Conservation (phyloP, 2,888 invertebrate species). For the Synanthedon andrenaeformis region DNA sequence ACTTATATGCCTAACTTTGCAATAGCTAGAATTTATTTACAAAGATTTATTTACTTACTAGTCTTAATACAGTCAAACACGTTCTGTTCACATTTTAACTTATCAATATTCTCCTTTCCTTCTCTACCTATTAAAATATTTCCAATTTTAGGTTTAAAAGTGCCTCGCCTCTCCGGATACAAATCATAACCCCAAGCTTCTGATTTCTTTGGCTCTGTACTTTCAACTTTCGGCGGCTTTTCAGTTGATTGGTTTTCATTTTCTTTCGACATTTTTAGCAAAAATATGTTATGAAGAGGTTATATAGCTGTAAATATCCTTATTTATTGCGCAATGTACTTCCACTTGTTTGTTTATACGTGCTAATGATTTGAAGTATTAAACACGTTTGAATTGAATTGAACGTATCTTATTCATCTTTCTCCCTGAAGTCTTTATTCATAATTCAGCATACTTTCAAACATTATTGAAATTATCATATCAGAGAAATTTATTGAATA, state of each 20-base stretch:
- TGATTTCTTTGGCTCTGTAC: slow-evolving; percentile 17
- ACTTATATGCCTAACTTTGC: no score
- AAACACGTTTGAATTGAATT: no score
- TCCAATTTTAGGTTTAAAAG: slow-evolving; percentile 65
- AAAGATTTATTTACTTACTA: slow-evolving; percentile 56
- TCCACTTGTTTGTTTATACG: background rate
- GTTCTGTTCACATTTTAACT: slow-evolving; percentile 83
- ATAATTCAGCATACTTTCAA: no score
- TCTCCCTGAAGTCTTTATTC: no score
- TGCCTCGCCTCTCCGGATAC: slow-evolving; percentile 83
- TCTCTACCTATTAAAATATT: slow-evolving; percentile 73
- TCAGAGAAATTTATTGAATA: no score
- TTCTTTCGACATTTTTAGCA: slow-evolving; percentile 1
- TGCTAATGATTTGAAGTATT: no score
- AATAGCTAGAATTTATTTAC: no score
- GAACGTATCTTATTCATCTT: no score
- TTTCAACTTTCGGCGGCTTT: slow-evolving; percentile 4
- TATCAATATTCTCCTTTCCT: slow-evolving; percentile 77
- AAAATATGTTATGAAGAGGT: no score
- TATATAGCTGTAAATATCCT: no score
- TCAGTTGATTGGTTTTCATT: background rate
- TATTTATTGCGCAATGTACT: no score
- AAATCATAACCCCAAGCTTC: slow-evolving; percentile 81
- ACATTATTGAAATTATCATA: no score
- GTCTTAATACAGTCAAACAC: slow-evolving; percentile 80